Evolutionary conservation across 1,140 invertebrate genomes (phyloP).

Genomic region (Heliothis virescens): DNA sequence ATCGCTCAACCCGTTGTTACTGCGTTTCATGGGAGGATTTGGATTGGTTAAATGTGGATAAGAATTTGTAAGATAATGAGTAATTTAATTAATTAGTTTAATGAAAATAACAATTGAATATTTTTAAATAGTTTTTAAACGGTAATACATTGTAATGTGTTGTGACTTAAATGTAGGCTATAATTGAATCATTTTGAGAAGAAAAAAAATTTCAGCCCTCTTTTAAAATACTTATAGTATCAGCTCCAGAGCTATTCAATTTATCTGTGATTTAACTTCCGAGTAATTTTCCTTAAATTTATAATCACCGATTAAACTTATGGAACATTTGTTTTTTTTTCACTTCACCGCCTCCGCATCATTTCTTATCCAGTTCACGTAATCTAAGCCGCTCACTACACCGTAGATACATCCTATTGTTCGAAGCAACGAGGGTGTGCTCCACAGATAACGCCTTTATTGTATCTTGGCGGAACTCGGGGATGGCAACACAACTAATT

Average conservation of each 20-base stretch:
- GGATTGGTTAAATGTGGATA: slow-evolving; percentile 12
- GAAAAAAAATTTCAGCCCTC: too few species aligned
- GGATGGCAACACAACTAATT: slow-evolving; percentile 39
- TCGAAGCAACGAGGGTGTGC: slow-evolving; percentile 46
- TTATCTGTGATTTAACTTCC: too few species aligned
- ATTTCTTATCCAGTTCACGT: slow-evolving; percentile 15
- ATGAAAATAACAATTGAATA: too few species aligned
- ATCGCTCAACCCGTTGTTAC: slow-evolving; percentile 40
- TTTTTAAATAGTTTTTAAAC: too few species aligned
- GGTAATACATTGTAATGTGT: too few species aligned
- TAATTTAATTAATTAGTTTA: neutral
- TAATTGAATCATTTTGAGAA: too few species aligned
- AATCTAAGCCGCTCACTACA: slow-evolving; percentile 24
- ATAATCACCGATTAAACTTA: too few species aligned
- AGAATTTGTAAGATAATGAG: neutral
- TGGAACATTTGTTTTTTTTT: neutral
- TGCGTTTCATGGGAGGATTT: neutral
- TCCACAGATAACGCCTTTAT: slow-evolving; percentile 45
- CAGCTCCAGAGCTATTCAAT: too few species aligned
- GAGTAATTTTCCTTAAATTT: too few species aligned
- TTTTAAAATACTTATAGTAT: too few species aligned
- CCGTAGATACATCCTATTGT: slow-evolving; percentile 39
- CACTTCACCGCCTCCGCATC: neutral
- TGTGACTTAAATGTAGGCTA: too few species aligned
- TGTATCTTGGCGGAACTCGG: slow-evolving; percentile 46